A percentile compares a stretch with the other conserved stretches of the same genome.
These are phyloP conservation scores for Pachycephus smyrnensis DNA, from an alignment of 2,888 invertebrate genomes.

Conservation along the genomic window DNA sequence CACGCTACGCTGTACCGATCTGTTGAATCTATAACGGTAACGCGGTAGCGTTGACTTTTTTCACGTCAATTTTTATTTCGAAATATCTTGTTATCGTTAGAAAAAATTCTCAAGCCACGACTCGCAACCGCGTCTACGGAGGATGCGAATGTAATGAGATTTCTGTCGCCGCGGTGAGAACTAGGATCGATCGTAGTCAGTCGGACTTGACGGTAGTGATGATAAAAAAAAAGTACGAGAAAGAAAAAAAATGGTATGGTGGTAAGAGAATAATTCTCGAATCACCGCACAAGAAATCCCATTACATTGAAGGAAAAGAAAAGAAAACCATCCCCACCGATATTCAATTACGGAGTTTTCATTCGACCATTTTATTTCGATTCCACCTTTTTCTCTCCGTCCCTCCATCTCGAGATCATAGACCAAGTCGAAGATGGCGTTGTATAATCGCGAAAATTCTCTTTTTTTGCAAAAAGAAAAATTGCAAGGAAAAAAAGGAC, in stretches of 20 bases:
- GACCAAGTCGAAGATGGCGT: neutral
- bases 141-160: neutral
- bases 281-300: conserved; percentile 62
- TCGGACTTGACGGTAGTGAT: neutral
- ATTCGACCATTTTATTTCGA: conserved; percentile 57
- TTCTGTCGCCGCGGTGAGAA: neutral
- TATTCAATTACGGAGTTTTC: conserved; percentile 63
- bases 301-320: conserved; percentile 54
- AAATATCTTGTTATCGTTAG: neutral
- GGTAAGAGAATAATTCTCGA: conserved; percentile 47
- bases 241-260: conserved; percentile 26
- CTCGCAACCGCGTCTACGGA: neutral
- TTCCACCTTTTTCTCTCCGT: conserved; percentile 26
- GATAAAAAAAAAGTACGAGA: conserved; percentile 6
- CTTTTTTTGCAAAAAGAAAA: conserved; percentile 5
- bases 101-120: neutral
- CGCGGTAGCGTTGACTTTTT: neutral
- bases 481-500: neutral
- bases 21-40: neutral
- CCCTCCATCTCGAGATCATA: neutral
- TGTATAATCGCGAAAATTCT: neutral
- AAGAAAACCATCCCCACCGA: conserved; percentile 37
- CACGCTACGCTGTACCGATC: neutral
- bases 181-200: neutral
- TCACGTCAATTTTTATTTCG: neutral